A percentile compares a stretch with the other conserved stretches of the same genome.
These are phyloP conservation scores for Phaenicophaeus curvirostris DNA, from an alignment of 2,797 vertebrate genomes.

Conservation along the genomic window DNA sequence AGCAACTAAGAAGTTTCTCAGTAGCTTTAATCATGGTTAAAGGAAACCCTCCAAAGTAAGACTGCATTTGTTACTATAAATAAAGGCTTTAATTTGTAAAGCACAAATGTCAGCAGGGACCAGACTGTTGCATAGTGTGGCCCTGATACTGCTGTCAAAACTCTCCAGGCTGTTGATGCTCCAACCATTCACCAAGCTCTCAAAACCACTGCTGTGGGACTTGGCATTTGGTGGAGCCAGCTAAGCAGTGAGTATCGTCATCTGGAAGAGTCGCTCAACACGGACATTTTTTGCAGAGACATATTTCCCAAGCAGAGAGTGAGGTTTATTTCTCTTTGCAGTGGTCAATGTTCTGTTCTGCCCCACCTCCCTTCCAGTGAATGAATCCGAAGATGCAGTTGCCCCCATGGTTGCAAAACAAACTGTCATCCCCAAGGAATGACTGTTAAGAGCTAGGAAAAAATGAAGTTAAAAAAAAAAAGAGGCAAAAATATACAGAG, in stretches of 20 bases:
- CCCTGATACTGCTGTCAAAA: not conserved
- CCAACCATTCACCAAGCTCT: not conserved
- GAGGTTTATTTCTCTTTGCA: constrained; percentile 13
- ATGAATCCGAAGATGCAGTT: not conserved
- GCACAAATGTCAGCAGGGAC: not conserved
- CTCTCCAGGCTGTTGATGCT: not conserved
- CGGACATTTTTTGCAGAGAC: not conserved
- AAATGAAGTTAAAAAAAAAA: not conserved
- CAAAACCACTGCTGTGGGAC: not conserved
- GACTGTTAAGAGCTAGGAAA: not conserved
- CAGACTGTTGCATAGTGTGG: not conserved
- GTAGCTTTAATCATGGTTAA: not conserved
- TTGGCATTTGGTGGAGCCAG: not conserved
- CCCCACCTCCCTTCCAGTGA: not conserved
- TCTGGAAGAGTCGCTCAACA: not conserved
- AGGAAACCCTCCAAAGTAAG: constrained; percentile 35
- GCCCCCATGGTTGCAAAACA: not conserved
- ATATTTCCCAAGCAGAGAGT: constrained; percentile 17
- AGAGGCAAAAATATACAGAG: not conserved
- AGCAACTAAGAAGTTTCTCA: not conserved
- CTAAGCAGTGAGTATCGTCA: not conserved
- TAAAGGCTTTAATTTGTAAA: not conserved
- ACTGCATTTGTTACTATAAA: constrained; percentile 5
- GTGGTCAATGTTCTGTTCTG: not conserved
- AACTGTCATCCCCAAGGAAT: not conserved